Evolutionary conservation across 2,797 vertebrate species (phyloP).

Genomic region (Fratercula arctica): DNA sequence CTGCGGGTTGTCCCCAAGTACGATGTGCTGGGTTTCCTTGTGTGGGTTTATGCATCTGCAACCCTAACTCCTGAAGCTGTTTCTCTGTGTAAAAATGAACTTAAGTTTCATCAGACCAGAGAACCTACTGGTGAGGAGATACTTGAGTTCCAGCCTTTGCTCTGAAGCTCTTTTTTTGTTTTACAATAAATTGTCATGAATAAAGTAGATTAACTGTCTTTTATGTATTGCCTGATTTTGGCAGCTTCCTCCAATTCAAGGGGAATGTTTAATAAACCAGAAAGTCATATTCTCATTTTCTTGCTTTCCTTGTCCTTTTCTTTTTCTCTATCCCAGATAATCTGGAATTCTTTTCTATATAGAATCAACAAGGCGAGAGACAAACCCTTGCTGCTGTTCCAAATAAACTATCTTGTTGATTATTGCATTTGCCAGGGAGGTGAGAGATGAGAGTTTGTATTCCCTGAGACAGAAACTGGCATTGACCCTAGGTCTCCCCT

Average conservation of each 20-base stretch:
- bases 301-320: neutral
- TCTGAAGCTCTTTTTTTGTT: neutral
- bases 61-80: neutral
- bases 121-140: neutral
- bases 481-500: constrained; percentile 5
- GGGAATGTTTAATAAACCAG: neutral
- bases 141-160: neutral
- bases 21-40: neutral
- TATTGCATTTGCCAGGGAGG: constrained; percentile 24
- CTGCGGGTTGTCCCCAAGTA: neutral
- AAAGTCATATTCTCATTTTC: neutral
- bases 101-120: neutral
- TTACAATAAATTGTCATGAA: neutral
- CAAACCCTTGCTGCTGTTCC: neutral
- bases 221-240: neutral
- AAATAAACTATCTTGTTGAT: constrained; percentile 40
- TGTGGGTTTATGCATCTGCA: neutral
- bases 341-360: neutral
- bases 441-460: constrained; percentile 43
- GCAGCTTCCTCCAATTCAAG: neutral
- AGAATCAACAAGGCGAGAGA: neutral
- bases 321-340: neutral
- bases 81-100: neutral
- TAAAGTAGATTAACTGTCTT: neutral
- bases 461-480: constrained; percentile 36